Evolutionary conservation across 2,888 invertebrate species (phyloP), one percentile per base, ranked within the genome.

Genomic region (Poecilobothrus nobilitatus): DNA sequence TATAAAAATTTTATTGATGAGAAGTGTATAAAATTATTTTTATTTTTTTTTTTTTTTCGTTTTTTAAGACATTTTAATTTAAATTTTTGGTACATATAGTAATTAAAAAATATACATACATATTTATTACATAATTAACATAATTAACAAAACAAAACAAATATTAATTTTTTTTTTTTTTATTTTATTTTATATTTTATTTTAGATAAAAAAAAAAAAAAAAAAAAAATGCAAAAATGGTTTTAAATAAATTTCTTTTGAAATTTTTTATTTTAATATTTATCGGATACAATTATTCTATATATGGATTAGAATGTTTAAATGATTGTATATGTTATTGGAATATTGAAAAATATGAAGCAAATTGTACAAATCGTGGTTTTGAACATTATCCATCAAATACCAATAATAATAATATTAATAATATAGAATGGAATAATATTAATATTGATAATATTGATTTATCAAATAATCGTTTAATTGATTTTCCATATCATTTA

Each of bases 381-480:
- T 75, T 81, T 3, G 37, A 37, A n/a, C 1, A n/a, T 37, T 33
- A 20, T 34, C 34, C 33, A 20, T 18, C 33, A 18, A 12, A 33
- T 18, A 70, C 68, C 3, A 72, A 73, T 1, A 77, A 75, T 71
- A 81, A 81, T 1, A 69, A 71, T 20, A 77, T 81, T 22, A 81
- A 80, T 20, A n/a, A n/a, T n/a, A n/a, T n/a, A 27, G 27, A 27
- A 27, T 27, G 2, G 27, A 81, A 81, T 1, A 69, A 71, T 20
- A 77, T 81, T 22, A 81, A 80, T 20, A 86, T 88, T 53, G 84
- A 87, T 75, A 84, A 85, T 18, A 76, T 91, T 74, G 85, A 89
- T 73, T 77, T 91, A 65, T 87, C 89, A 0, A 83, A 84, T 74
- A 91, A 91, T 76, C 79, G 83, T 64, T 86, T 91, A 70, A 76